These are phyloP conservation scores for Halotydeus destructor DNA, from an alignment of 1,140 invertebrate species.

Conservation along the genomic window DNA sequence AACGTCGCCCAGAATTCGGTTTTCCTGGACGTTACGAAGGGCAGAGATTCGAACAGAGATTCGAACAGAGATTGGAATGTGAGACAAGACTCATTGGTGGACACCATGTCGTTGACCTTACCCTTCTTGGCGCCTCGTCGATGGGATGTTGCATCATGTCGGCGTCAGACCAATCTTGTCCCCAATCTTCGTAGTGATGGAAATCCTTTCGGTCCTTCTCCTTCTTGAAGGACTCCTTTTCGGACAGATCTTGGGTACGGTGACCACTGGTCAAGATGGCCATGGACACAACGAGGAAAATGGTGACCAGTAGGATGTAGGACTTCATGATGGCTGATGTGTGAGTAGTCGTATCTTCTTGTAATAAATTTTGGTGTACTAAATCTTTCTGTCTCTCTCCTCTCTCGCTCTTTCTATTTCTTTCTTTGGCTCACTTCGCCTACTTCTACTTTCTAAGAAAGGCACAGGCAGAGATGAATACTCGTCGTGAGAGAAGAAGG, in stretches of 20 bases:
- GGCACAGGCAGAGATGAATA: too few relatives aligned
- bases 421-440: too few relatives aligned
- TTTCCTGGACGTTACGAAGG: too few relatives aligned
- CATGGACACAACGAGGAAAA: not conserved
- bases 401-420: conserved; percentile 19
- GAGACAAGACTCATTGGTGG: not conserved
- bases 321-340: not conserved
- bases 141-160: conserved; percentile 16
- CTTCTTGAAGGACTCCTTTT: not conserved
- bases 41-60: not conserved
- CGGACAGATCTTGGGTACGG: not conserved
- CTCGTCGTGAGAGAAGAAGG: too few relatives aligned
- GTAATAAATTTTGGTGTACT: not conserved
- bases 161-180: conserved; percentile 10
- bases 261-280: not conserved
- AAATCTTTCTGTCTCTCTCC: conserved; percentile 14
- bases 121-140: conserved; percentile 13
- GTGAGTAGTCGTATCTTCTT: not conserved
- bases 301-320: not conserved
- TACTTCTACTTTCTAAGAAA: too few relatives aligned
- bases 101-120: too few relatives aligned
- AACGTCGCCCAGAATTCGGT: conserved; percentile 12
- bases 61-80: not conserved
- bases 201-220: not conserved
- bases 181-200: conserved; percentile 7